Evolutionary conservation across 2,113 vertebrate genomes (phyloP).

Genomic region (Phyllostomus hastatus): DNA sequence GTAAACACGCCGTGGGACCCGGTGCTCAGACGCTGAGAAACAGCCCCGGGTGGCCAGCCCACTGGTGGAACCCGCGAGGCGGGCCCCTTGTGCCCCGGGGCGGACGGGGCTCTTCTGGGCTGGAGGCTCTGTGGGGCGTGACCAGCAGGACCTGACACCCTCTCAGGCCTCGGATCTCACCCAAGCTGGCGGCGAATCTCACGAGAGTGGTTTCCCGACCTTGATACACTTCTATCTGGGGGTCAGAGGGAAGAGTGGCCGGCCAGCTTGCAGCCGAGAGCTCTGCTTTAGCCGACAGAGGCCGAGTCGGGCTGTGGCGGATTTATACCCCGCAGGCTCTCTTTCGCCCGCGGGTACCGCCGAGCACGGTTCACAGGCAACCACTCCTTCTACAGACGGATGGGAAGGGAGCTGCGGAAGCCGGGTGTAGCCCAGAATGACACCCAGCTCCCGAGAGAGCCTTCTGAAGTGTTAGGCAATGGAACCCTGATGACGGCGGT

Average conservation of each 20-base stretch:
- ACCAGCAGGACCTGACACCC: slow-evolving; percentile 1
- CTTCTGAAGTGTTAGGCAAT: not conserved
- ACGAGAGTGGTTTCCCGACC: slow-evolving; percentile 20
- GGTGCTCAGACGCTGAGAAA: slow-evolving; percentile 33
- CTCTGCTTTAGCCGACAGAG: slow-evolving; percentile 27
- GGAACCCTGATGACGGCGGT: not conserved
- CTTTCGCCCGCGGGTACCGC: not conserved
- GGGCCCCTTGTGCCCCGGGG: not conserved
- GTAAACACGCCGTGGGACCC: slow-evolving; percentile 34
- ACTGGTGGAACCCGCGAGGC: slow-evolving; percentile 1
- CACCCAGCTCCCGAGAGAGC: not conserved
- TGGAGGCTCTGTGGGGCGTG: not conserved
- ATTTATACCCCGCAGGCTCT: not conserved
- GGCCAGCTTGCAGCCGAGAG: slow-evolving; percentile 9
- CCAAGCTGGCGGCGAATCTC: slow-evolving; percentile 57
- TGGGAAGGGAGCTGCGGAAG: not conserved
- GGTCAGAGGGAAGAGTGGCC: slow-evolving; percentile 49
- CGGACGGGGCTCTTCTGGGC: not conserved
- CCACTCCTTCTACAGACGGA: not conserved
- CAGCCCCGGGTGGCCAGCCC: not conserved
- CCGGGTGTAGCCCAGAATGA: not conserved
- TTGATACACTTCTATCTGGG: slow-evolving; percentile 51
- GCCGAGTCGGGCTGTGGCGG: not conserved
- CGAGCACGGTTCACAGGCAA: not conserved
- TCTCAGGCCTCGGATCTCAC: not conserved